Percentiles rank a stretch among this genome's conserved stretches.
Conservation (phyloP, 2,113 vertebrate genomes). For the Strix uralensis region DNA sequence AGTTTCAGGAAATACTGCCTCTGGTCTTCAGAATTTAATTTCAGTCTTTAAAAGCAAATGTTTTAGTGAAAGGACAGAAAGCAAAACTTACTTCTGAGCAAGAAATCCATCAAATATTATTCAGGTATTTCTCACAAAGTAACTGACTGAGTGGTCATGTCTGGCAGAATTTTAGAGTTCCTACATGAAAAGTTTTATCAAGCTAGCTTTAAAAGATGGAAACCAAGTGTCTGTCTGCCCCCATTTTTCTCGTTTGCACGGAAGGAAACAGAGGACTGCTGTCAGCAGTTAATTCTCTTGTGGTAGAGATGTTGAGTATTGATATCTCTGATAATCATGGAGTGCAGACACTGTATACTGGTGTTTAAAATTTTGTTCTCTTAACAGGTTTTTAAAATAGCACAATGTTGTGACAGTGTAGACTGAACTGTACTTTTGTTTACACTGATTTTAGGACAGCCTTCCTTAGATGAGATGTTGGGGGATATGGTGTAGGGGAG, state of each 20-base stretch:
- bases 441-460: not conserved
- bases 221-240: not conserved
- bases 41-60: not conserved
- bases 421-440: no score
- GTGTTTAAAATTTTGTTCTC: not conserved
- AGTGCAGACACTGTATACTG: not conserved
- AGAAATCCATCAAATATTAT: not conserved
- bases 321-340: not conserved
- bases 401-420: not conserved
- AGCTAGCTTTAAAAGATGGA: not conserved
- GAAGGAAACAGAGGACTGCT: not conserved
- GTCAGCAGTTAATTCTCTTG: not conserved
- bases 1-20: not conserved
- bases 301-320: not conserved
- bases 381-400: not conserved
- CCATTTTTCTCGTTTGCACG: not conserved
- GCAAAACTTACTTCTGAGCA: not conserved
- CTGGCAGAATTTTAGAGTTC: not conserved
- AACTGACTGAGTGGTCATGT: not conserved
- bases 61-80: not conserved
- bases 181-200: not conserved
- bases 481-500: no score
- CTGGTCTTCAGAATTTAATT: not conserved
- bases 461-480: not conserved
- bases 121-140: not conserved